Conservation (phyloP, 2,888 invertebrate species). For the Hyposoter dolosus region DNA sequence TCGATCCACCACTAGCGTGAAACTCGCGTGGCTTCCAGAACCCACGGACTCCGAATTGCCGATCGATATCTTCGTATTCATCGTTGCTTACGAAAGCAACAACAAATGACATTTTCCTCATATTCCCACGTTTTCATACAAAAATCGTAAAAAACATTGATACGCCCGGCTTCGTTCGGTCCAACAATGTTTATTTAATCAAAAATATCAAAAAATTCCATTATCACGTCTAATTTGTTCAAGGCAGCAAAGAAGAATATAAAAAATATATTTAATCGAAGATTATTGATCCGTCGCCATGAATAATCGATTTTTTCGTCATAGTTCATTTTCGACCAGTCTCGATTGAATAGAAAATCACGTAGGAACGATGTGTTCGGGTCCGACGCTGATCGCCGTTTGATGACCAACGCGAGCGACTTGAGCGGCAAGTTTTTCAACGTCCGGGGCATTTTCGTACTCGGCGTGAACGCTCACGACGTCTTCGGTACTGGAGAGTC, state of each 20-base stretch:
- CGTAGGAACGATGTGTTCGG: conserved; percentile 85
- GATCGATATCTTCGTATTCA: conserved; percentile 76
- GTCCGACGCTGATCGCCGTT: conserved; percentile 92
- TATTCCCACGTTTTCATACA: neutral
- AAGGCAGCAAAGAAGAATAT: conserved; percentile 23
- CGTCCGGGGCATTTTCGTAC: conserved; percentile 90
- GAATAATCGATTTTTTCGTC: neutral
- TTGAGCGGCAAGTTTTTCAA: conserved; percentile 90
- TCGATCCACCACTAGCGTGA: neutral
- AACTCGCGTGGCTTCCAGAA: neutral
- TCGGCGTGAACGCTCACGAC: conserved; percentile 98
- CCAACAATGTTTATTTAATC: conserved; percentile 25
- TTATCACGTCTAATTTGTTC: conserved; percentile 27
- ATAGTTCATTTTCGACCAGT: neutral
- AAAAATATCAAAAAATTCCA: conserved; percentile 32
- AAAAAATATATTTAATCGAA: conserved; percentile 31
- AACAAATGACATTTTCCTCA: conserved; percentile 64
- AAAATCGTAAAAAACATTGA: neutral
- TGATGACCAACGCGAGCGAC: conserved; percentile 92
- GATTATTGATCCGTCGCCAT: conserved; percentile 36
- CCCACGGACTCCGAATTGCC: neutral
- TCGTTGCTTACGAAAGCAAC: conserved; percentile 72
- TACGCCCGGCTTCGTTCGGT: neutral
- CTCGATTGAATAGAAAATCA: conserved; percentile 45
- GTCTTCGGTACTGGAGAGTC: conserved; percentile 99